Percentiles rank a stretch among this genome's conserved stretches.
phyloP scores from a whole-genome alignment of 2,113 vertebrate genomes.

The Cyanocitta stelleri region DNA sequence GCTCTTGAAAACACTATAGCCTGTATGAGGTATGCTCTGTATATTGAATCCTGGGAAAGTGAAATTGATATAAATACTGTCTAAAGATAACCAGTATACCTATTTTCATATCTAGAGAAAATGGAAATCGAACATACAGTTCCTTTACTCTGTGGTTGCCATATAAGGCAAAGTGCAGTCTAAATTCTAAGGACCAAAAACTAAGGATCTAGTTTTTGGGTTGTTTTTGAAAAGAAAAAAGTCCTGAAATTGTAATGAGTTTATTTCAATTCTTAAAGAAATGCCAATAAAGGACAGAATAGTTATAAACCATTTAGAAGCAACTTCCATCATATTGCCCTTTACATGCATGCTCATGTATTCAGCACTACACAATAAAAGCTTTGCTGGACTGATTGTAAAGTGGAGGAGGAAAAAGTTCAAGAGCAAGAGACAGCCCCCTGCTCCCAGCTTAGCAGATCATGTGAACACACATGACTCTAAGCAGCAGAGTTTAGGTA shows the following conservation, averaged over 20 bases:
- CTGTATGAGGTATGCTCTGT: background rate
- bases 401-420: slow-evolving; percentile 21
- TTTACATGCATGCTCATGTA: background rate
- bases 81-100: background rate
- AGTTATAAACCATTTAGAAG: background rate
- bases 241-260: background rate
- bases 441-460: slow-evolving; percentile 4
- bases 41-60: background rate
- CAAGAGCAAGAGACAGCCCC: slow-evolving; percentile 2
- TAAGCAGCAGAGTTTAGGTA: background rate
- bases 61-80: background rate
- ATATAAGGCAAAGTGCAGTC: background rate
- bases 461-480: slow-evolving; percentile 55
- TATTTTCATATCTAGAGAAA: background rate
- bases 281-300: background rate
- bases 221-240: background rate
- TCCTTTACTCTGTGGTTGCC: background rate
- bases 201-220: background rate
- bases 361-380: background rate
- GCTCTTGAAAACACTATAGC: background rate
- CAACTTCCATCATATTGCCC: background rate
- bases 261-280: background rate
- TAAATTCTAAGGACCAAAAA: background rate
- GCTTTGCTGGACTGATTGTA: background rate
- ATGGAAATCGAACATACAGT: background rate